A percentile compares a stretch with the other conserved stretches of the same genome.
Evolutionary conservation across 2,797 vertebrate genomes (phyloP).

Genomic region (Tragopan temminckii): DNA sequence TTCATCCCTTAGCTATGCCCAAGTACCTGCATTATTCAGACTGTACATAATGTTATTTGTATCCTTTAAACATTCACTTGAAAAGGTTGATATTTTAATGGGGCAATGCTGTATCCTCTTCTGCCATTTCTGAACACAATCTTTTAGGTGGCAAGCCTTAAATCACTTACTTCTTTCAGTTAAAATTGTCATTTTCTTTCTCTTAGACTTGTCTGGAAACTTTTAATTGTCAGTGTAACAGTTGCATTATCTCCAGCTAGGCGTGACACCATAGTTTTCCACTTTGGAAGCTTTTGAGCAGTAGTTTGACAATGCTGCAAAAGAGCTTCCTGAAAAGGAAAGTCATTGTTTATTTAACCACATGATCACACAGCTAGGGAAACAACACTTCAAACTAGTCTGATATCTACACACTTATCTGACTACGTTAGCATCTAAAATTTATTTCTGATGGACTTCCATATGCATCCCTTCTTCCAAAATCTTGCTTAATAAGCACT

Average conservation of each 20-base stretch:
- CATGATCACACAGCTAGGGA: background rate
- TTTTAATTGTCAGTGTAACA: background rate
- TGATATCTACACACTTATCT: background rate
- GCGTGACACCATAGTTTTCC: background rate
- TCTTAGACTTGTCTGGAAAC: background rate
- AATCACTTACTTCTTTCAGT: background rate
- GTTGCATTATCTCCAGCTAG: background rate
- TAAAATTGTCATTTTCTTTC: background rate
- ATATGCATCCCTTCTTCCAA: background rate
- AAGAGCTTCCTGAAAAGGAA: background rate
- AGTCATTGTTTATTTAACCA: background rate
- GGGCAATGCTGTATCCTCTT: background rate
- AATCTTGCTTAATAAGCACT: background rate
- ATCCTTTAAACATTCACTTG: background rate
- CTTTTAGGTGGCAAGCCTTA: background rate
- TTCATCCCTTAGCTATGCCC: background rate
- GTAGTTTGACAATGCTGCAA: background rate
- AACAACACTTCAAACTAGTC: background rate
- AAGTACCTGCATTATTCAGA: background rate
- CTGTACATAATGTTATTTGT: fast-evolving
- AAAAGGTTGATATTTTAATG: background rate
- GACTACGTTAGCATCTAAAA: background rate
- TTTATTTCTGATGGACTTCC: background rate
- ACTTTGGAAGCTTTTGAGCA: background rate
- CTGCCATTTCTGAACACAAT: background rate